Evolutionary conservation across 2,888 invertebrate species (phyloP).

Genomic region (Idaea aversata): DNA sequence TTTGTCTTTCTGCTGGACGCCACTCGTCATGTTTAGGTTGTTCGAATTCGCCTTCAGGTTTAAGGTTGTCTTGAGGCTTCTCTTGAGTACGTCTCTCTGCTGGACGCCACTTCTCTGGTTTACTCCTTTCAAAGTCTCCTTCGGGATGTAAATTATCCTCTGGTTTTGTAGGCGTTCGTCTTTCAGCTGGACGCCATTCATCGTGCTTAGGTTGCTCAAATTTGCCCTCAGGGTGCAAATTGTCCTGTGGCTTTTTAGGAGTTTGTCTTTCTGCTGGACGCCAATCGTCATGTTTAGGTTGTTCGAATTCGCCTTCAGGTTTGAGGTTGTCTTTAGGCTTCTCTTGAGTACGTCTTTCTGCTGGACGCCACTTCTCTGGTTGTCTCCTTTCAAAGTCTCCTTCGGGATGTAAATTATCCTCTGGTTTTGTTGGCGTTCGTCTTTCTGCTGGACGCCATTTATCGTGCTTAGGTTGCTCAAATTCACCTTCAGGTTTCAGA

Average conservation of each 20-base stretch:
- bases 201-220: constrained; percentile 59
- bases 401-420: constrained; percentile 80
- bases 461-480: constrained; percentile 40
- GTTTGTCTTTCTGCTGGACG: constrained; percentile 53
- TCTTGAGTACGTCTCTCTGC: constrained; percentile 75
- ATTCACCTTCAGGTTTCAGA: constrained; percentile 65
- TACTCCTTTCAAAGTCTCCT: constrained; percentile 71
- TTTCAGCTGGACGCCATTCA: constrained; percentile 50
- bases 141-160: constrained; percentile 77
- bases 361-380: constrained; percentile 63
- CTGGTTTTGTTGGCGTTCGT: constrained; percentile 76
- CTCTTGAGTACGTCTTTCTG: constrained; percentile 55
- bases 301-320: constrained; percentile 42
- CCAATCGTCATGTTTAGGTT: constrained; percentile 53
- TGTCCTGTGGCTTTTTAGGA: constrained; percentile 59
- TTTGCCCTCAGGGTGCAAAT: constrained; percentile 78
- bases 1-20: constrained; percentile 63
- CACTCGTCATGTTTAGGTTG: constrained; percentile 67
- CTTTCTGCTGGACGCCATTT: constrained; percentile 76
- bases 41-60: constrained; percentile 54
- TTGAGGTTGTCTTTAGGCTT: constrained; percentile 67
- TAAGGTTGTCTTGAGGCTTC: constrained; percentile 51
- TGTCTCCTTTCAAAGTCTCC: constrained; percentile 77
- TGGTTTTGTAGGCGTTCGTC: constrained; percentile 34
- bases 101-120: constrained; percentile 50